Percentiles rank a stretch among this genome's conserved stretches.
phyloP scores from a whole-genome alignment of 2,888 invertebrate species.

The Celastrina argiolus region DNA sequence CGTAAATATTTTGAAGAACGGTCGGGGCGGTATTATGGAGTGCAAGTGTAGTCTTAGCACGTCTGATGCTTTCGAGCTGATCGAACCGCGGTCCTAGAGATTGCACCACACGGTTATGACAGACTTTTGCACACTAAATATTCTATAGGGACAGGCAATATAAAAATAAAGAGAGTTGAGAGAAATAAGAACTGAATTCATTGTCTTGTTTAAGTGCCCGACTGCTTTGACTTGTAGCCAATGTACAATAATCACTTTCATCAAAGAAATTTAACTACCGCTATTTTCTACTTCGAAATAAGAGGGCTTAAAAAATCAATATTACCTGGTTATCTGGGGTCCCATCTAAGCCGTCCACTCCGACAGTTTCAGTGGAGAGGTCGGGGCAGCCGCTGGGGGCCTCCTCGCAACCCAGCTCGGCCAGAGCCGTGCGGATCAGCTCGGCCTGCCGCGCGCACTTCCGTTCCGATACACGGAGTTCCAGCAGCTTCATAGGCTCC shows the following conservation, averaged over 20 bases:
- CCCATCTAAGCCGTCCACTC: slow-evolving; percentile 76
- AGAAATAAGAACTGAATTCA: not conserved
- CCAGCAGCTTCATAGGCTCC: slow-evolving; percentile 85
- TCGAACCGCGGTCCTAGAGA: slow-evolving; percentile 73
- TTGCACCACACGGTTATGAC: slow-evolving; percentile 25
- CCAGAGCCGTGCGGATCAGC: slow-evolving; percentile 89
- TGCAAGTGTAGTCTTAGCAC: slow-evolving; percentile 76
- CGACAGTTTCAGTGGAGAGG: slow-evolving; percentile 85
- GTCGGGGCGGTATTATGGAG: slow-evolving; percentile 74
- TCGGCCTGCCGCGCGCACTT: slow-evolving; percentile 90
- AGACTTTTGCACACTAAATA: not conserved
- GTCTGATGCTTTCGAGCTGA: slow-evolving; percentile 72
- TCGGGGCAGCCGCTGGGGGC: slow-evolving; percentile 90
- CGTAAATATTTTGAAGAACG: slow-evolving; percentile 81
- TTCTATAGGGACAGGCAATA: not conserved
- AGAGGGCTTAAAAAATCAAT: not conserved
- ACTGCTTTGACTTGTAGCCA: not conserved
- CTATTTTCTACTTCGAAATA: too few species aligned
- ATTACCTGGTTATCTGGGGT: slow-evolving; percentile 21
- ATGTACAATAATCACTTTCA: not conserved
- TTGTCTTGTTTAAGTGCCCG: not conserved
- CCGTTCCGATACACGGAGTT: slow-evolving; percentile 89
- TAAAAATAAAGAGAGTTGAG: not conserved
- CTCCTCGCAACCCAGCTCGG: slow-evolving; percentile 92
- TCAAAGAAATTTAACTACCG: not conserved